These are phyloP conservation scores for Coremacera marginata DNA, from an alignment of 2,888 invertebrate genomes.

Conservation along the genomic window DNA sequence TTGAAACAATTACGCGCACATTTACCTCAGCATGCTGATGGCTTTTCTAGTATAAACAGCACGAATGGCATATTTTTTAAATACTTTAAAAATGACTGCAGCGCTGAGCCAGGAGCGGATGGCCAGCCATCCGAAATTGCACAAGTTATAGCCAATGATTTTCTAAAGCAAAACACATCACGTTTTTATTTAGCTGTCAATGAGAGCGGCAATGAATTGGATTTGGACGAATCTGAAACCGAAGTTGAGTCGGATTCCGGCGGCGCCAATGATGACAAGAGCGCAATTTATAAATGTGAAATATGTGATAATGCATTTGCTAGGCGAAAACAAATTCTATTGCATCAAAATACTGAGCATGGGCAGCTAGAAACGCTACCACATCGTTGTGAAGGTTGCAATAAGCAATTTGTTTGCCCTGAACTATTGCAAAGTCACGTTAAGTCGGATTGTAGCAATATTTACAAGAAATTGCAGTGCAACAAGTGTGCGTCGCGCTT, in stretches of 20 bases:
- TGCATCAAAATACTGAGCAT: slow-evolving; percentile 58
- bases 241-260: slow-evolving; percentile 47
- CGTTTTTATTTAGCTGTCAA: slow-evolving; percentile 63
- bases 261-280: not conserved
- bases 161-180: slow-evolving; percentile 52
- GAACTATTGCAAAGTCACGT: slow-evolving; percentile 72
- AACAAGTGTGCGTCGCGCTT: slow-evolving; percentile 59
- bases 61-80: slow-evolving; percentile 52
- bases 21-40: slow-evolving; percentile 55
- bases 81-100: slow-evolving; percentile 35
- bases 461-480: slow-evolving; percentile 55
- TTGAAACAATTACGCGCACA: slow-evolving; percentile 55
- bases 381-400: slow-evolving; percentile 71
- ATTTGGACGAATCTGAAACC: slow-evolving; percentile 65
- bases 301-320: slow-evolving; percentile 54
- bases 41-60: slow-evolving; percentile 53
- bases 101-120: slow-evolving; percentile 19
- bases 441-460: slow-evolving; percentile 63
- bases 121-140: slow-evolving; percentile 48
- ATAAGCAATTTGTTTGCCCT: slow-evolving; percentile 71
- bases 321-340: slow-evolving; percentile 53
- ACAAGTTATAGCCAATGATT: slow-evolving; percentile 51
- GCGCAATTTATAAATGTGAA: slow-evolving; percentile 55
- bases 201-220: slow-evolving; percentile 61
- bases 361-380: slow-evolving; percentile 65